A percentile compares a stretch with the other conserved stretches of the same genome.
Evolutionary conservation across 2,888 invertebrate genomes (phyloP).

Genomic region (Chydorus sphaericus): DNA sequence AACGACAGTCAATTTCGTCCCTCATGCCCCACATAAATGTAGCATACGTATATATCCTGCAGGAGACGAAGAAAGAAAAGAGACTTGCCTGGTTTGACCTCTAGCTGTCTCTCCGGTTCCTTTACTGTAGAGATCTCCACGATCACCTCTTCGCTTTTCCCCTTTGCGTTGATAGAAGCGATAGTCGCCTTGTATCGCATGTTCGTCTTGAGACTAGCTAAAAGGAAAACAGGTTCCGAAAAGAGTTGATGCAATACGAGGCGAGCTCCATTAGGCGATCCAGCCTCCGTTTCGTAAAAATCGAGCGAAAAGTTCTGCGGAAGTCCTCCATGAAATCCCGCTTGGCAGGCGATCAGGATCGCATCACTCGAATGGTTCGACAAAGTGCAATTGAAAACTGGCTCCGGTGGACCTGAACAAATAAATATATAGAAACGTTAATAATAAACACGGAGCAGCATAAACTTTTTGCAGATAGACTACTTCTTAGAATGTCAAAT

Average conservation of each 20-base stretch:
- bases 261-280: not conserved
- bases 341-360: constrained; percentile 21
- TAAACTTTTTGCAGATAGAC: no score
- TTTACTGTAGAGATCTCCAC: constrained; percentile 12
- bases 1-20: constrained; percentile 1
- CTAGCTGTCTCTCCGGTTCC: constrained; percentile 14
- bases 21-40: not conserved
- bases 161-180: constrained; percentile 13
- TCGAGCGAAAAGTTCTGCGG: constrained; percentile 23
- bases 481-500: no score
- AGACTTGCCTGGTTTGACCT: constrained; percentile 13
- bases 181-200: constrained; percentile 10
- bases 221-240: constrained; percentile 12
- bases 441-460: no score
- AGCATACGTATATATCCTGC: not conserved
- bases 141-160: constrained; percentile 11
- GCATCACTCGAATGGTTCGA: constrained; percentile 23
- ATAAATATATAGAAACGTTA: no score
- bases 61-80: not conserved
- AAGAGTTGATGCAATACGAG: constrained; percentile 10
- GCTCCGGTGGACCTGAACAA: constrained; percentile 24
- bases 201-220: constrained; percentile 8
- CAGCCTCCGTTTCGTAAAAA: constrained; percentile 17
- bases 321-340: constrained; percentile 25
- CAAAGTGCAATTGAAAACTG: constrained; percentile 23